A percentile compares a stretch with the other conserved stretches of the same genome.
Conservation (phyloP, 2,797 vertebrate genomes). For the Fringilla coelebs region DNA sequence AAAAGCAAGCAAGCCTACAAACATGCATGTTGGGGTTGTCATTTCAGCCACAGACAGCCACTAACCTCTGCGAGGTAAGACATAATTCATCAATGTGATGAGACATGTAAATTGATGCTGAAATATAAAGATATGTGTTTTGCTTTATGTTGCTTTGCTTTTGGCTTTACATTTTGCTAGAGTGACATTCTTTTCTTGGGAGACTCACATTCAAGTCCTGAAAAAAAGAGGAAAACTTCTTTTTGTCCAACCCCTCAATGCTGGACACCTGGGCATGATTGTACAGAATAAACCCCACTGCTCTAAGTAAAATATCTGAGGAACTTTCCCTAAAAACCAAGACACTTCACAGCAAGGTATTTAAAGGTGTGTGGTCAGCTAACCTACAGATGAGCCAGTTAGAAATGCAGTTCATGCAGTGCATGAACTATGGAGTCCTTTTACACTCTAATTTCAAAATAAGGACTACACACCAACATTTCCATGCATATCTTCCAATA, state of each 20-base stretch:
- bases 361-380: neutral
- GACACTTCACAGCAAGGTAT: neutral
- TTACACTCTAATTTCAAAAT: neutral
- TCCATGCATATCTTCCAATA: neutral
- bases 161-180: neutral
- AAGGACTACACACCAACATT: neutral
- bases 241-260: neutral
- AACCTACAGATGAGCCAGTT: neutral
- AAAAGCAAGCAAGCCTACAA: neutral
- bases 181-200: neutral
- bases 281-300: neutral
- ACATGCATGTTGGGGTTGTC: rapidly evolving
- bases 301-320: neutral
- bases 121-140: neutral
- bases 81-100: neutral
- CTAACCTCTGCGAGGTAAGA: neutral
- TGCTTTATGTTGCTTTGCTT: neutral
- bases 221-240: neutral
- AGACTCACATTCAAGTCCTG: neutral
- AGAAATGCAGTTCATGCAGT: neutral
- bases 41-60: neutral
- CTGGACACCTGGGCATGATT: neutral
- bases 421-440: neutral
- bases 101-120: neutral
- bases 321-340: neutral